Base-by-base conservation (phyloP, 2,888 invertebrate genomes). In the Microctonus hyperodae region DNA sequence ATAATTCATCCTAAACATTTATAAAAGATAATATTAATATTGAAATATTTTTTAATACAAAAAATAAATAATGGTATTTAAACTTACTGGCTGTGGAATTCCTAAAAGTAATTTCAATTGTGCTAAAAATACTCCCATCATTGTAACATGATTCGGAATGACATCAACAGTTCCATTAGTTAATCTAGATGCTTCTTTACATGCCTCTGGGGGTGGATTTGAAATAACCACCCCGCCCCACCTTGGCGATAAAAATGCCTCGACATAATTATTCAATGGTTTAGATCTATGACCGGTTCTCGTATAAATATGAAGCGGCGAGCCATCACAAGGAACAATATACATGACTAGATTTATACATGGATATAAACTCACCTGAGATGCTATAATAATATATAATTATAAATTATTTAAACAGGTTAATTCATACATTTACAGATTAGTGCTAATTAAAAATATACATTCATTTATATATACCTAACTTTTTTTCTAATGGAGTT, bases 211-310 rank as follows among this genome's bases (percentile, higher is more conserved):
- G 1, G 89, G 86, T 7, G 93, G 91, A 83, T 91, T 94, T 67
- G 89, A 87, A 44, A 97, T 88, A 59, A 92, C 88, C 68, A 97
- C 90, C 0, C 95, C 96, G 50, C 97, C 97, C 97, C 97, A 97
- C 68, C 93, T 89, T 0, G 93, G 91, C 0, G 94, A 94, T 76
- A 93, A 87, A 82, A 94, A 94, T 2, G 93, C 91, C 81, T 92
- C 91, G 25, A 88, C 84, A 28, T 87, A 84, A 28, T 87, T 62
- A 23, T 74, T 75, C 11, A 75, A 72, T 7, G 72, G 71, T 33
- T 76, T 77, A 3, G 76, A 76, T 50, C 79, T 76, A 28, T 78
- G 77, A 0, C 84, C 84, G 11, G 74, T 78, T 35, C 78, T 78
- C 1, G 78, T 88, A 74, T 91, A 89, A 70, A 97, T 92, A 76